phyloP scores from a whole-genome alignment of 2,888 invertebrate genomes.

The Zygothrica quintamaculata region DNA sequence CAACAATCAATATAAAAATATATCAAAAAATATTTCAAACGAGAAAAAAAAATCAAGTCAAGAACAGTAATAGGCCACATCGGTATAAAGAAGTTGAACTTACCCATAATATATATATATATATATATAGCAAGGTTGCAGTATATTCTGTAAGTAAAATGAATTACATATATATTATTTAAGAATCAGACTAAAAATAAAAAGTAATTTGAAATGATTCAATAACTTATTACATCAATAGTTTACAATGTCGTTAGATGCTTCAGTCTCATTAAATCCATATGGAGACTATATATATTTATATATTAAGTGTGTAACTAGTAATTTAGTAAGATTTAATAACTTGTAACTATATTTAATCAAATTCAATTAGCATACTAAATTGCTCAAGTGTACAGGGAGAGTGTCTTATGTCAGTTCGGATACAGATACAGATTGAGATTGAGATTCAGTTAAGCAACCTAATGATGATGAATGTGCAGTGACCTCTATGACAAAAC shows the following conservation, averaged over 20 bases:
- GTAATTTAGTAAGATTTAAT: constrained; percentile 26
- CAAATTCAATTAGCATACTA: constrained; percentile 26
- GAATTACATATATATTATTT: too few relatives aligned
- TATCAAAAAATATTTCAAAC: too few relatives aligned
- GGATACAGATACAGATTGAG: too few relatives aligned
- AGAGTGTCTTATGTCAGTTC: not conserved
- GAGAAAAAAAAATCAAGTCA: too few relatives aligned
- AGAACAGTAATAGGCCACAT: too few relatives aligned
- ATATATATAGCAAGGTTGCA: too few relatives aligned
- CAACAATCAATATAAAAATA: too few relatives aligned
- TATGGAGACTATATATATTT: constrained; percentile 1
- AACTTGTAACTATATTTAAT: constrained; percentile 24
- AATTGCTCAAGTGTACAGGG: constrained; percentile 15
- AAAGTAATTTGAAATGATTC: too few relatives aligned
- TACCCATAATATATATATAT: too few relatives aligned
- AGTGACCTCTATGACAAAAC: constrained; percentile 31
- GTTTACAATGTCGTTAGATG: constrained; percentile 8
- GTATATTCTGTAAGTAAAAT: too few relatives aligned
- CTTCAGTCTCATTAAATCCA: constrained; percentile 6
- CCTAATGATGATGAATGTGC: not conserved
- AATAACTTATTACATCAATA: constrained; percentile 17
- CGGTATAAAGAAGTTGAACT: too few relatives aligned
- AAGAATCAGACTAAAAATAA: too few relatives aligned
- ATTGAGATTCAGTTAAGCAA: not conserved
- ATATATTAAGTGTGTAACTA: not conserved